phyloP scores from a whole-genome alignment of 2,797 vertebrate genomes.

The Crax fasciolata region DNA sequence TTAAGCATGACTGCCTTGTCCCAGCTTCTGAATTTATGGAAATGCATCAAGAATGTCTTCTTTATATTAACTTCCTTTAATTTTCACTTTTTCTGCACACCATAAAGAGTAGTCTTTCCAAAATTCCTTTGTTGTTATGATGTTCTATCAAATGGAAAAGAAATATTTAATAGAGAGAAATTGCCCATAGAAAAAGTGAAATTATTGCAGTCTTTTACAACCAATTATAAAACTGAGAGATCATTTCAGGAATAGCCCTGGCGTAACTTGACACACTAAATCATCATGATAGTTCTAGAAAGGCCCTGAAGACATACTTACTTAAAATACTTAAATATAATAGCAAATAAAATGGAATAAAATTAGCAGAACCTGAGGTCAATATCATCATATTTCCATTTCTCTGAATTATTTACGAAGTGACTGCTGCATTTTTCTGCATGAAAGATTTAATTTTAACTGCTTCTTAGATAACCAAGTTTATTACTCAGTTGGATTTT shows the following conservation, averaged over 20 bases:
- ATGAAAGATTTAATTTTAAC: not conserved
- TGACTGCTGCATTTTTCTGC: not conserved
- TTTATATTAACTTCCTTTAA: not conserved
- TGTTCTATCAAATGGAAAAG: not conserved
- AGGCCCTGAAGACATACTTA: not conserved
- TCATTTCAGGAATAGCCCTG: not conserved
- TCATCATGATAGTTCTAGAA: slow-evolving; percentile 13
- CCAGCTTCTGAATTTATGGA: not conserved
- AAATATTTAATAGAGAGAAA: not conserved
- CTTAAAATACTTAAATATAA: not conserved
- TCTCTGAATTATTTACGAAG: not conserved
- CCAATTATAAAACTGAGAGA: slow-evolving; percentile 10
- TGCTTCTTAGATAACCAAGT: not conserved
- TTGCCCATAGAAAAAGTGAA: not conserved
- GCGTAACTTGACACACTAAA: slow-evolving; percentile 17
- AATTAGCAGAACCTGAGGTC: not conserved
- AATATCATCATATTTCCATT: not conserved
- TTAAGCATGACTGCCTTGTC: not conserved
- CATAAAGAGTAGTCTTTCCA: not conserved
- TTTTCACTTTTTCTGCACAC: not conserved
- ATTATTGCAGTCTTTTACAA: slow-evolving; percentile 6
- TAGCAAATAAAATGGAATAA: not conserved
- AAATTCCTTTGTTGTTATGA: not conserved
- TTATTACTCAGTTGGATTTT: not conserved
- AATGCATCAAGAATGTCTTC: not conserved